Base-by-base conservation (phyloP, 1,140 invertebrate genomes). In the Cydia amplana region DNA sequence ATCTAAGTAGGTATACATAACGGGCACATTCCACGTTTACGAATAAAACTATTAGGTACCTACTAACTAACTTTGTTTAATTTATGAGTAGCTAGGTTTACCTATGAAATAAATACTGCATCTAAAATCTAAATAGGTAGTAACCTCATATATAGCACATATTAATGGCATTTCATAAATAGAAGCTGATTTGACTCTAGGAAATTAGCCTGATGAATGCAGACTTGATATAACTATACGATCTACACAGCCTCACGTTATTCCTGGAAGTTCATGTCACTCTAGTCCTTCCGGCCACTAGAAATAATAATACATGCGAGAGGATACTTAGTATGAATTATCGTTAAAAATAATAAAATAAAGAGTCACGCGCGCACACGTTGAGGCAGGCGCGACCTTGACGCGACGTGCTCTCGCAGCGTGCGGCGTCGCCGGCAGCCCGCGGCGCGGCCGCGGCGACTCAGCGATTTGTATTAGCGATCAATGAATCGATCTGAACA, bases 401-500 rank as follows among this genome's bases (percentile, higher is more conserved):
- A 28, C 65, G 65, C 16, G 65, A 70, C 65, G 65, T 70, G 64
- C 64, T 60, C 55, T 9, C 0, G 25, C 14, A n/a, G 28, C 28
- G 64, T 16, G 43, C 74, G 43, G 63, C 20, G 51, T 20, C 75
- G 36, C 51, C 40, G 49, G 72, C 72, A 40, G 36, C 67, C 18
- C 75, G 55, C 55, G 49, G 1, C 75, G 70, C 64, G 12, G 14
- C 43, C 67, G 43, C 64, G 28, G 16, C 65, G 28, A 70, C 18
- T 72, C 73, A 74, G 73, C 76, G 25, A 49, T 74, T 63, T 51
- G 49, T 55, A 46, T 46, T 46, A 10, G 5, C 63, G 65, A 70
- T 70, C 65, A 70, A 67, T 77, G 76, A 77, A 72, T 77, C 67
- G 18, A 40, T 70, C 12, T 40, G 32, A 70, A 43, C 65, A 70